Percentiles rank a stretch among this genome's conserved stretches.
Evolutionary conservation across 2,113 vertebrate species (phyloP).

Genomic region (Porphyrio hochstetteri): DNA sequence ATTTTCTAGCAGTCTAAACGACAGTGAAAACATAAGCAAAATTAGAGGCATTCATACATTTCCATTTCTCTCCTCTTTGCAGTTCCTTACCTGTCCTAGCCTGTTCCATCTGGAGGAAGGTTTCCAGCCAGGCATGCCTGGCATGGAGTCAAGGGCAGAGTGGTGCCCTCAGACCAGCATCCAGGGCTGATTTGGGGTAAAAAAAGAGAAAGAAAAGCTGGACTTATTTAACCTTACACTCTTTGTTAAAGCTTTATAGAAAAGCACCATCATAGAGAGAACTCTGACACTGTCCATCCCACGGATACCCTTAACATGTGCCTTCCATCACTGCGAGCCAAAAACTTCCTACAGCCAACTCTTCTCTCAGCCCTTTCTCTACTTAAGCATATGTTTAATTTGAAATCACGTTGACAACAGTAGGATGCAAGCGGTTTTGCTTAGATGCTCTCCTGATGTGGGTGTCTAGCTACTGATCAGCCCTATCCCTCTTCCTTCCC

Average conservation of each 20-base stretch:
- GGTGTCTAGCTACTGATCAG: slow-evolving; percentile 29
- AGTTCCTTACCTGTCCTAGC: not conserved
- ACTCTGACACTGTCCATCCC: not conserved
- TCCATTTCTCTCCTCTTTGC: not conserved
- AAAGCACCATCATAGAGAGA: not conserved
- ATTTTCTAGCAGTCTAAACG: not conserved
- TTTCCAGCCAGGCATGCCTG: slow-evolving; percentile 12
- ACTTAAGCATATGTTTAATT: slow-evolving; percentile 14
- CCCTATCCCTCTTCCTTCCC: not conserved
- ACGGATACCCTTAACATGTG: not conserved
- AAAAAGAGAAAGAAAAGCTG: not conserved
- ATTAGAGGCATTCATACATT: not conserved
- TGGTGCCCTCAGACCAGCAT: not conserved
- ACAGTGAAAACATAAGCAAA: not conserved
- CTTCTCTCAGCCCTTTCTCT: not conserved
- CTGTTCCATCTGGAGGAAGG: slow-evolving; percentile 22
- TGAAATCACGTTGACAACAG: not conserved
- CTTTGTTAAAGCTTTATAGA: not conserved
- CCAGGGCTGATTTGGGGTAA: not conserved
- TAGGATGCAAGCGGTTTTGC: not conserved
- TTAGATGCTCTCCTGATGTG: slow-evolving; percentile 43
- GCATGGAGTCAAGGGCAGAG: not conserved
- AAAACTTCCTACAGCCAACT: not conserved
- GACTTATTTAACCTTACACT: not conserved
- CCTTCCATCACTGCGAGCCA: not conserved